Evolutionary conservation across 2,113 vertebrate species (phyloP), one percentile per base, ranked within the genome.

Genomic region (Gnathonemus longibarbis): DNA sequence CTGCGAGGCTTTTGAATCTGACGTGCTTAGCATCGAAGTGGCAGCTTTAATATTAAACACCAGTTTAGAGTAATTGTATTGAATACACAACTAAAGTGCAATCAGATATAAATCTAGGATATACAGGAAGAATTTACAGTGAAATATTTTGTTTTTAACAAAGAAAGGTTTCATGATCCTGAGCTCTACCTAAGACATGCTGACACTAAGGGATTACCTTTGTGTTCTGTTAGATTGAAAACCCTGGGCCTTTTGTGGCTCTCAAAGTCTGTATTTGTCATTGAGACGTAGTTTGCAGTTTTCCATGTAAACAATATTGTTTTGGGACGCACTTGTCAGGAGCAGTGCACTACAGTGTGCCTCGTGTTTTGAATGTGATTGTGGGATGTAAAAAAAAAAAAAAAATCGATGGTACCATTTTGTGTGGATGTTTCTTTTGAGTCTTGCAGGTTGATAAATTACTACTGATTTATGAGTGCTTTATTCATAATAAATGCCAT

Each of bases 401-500:
- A 85, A 85, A 50, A 50, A 50, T 86, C 49, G n/a, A 53, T 87
- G 85, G 83, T 87, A 53, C 49, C 49, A 56, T 56, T 35, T 53
- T 56, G 42, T 84, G 45, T 84, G 45, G 42, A 45, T 66, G 56
- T 88, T 88, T 58, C 19, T 13, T 86, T 86, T 53, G 24, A 58
- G 87, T 42, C 9, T 24, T 88, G 31, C 35, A 62, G 87, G 17
- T 53, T 88, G 56, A 88, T 17, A 62, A 62, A 66, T 35, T 45
- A 46, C 53, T 88, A 50, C 39, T 45, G 62, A 62, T 45, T 62
- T 88, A 88, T 35, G 52, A 58, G 52, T 88, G 87, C 87, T 88
- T 88, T 27, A 56, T 87, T 87, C 49, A 87, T 52, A 88, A 88
- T 88, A 88, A 88, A 88, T 66, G 35, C 53, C 52, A 88, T 66